Percentiles rank a stretch among this genome's conserved stretches.
phyloP scores from a whole-genome alignment of 2,888 invertebrate genomes.

The Ornithoptera alexandrae region DNA sequence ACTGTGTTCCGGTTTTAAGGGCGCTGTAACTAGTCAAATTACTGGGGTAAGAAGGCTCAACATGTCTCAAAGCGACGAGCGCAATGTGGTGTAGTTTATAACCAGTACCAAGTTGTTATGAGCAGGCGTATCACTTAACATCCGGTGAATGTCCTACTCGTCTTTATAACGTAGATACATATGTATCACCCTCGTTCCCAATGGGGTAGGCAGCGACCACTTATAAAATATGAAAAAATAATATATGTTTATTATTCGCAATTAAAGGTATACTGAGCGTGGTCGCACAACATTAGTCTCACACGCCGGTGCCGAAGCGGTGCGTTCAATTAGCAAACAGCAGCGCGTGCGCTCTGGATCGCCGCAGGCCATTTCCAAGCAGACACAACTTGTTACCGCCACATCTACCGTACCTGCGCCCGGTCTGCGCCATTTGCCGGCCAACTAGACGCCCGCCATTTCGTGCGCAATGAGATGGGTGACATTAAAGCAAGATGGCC shows the following conservation, averaged over 20 bases:
- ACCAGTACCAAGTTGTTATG: too few species aligned
- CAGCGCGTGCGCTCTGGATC: conserved; percentile 21
- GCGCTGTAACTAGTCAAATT: too few species aligned
- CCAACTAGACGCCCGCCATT: conserved; percentile 27
- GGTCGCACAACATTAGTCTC: conserved; percentile 19
- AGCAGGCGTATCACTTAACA: too few species aligned
- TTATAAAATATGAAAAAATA: too few species aligned
- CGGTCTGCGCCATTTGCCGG: conserved; percentile 34
- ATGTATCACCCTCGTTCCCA: too few species aligned
- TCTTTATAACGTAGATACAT: too few species aligned
- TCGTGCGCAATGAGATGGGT: conserved; percentile 13
- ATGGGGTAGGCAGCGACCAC: too few species aligned
- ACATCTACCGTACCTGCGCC: conserved; percentile 48
- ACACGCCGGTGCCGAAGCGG: conserved; percentile 9
- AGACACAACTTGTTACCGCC: conserved; percentile 31
- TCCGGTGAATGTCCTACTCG: too few species aligned
- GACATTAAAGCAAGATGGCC: conserved; percentile 25
- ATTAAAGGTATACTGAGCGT: conserved; percentile 17
- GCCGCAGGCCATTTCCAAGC: conserved; percentile 26
- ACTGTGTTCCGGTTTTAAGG: too few species aligned
- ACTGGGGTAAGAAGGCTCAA: too few species aligned
- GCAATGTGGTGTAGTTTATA: too few species aligned
- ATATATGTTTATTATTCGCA: not conserved
- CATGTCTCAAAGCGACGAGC: too few species aligned
- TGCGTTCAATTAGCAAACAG: conserved; percentile 25